phyloP scores from a whole-genome alignment of 2,888 invertebrate genomes.

The Drosophila picticornis region DNA sequence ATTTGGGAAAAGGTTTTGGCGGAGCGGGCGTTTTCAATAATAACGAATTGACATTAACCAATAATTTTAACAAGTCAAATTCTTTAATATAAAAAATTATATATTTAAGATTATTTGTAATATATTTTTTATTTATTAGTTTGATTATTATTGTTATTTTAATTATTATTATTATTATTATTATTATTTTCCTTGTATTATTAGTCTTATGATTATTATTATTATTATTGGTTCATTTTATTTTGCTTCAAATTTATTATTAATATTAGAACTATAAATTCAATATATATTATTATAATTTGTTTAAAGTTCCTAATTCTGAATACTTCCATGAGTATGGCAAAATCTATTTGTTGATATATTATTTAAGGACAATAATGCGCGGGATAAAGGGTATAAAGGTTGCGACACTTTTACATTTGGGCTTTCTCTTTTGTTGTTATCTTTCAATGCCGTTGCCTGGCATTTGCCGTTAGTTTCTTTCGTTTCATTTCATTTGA shows the following conservation, averaged over 20 bases:
- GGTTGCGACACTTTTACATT: not conserved
- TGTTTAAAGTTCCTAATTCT: not conserved
- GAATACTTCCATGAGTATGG: not conserved
- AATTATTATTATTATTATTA: no score
- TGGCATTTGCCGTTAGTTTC: slow-evolving; percentile 53
- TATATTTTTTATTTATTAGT: not conserved
- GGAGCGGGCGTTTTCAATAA: not conserved
- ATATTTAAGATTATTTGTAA: not conserved
- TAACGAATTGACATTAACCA: not conserved
- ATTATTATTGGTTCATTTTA: not conserved
- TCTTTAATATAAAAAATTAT: not conserved
- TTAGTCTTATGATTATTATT: no score
- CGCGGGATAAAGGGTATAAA: not conserved
- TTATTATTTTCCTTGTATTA: no score
- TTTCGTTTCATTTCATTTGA: slow-evolving; percentile 1
- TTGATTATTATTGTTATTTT: not conserved
- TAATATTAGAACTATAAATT: not conserved
- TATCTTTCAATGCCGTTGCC: slow-evolving; percentile 53
- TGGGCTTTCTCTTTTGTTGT: slow-evolving; percentile 14
- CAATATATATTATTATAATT: not conserved
- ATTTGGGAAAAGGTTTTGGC: not conserved
- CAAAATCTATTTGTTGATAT: not conserved
- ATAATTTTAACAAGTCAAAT: not conserved
- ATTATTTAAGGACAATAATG: not conserved
- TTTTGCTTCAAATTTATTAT: no score